A percentile compares a stretch with the other conserved stretches of the same genome.
Evolutionary conservation across 2,888 invertebrate genomes (phyloP).

Genomic region (Drosophila engyochracea): DNA sequence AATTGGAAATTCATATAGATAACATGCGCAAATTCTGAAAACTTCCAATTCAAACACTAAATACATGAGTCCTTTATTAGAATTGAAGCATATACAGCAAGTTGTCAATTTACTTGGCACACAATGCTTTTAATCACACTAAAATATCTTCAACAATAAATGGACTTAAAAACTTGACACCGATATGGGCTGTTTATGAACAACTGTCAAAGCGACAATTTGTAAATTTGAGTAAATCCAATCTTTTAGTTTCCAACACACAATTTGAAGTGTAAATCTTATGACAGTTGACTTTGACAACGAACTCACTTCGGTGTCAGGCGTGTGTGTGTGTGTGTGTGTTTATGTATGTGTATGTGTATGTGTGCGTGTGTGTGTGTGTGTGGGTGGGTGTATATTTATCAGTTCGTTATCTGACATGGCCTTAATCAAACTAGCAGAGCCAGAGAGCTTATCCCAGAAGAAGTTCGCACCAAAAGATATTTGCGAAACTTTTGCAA

Average conservation of each 20-base stretch:
- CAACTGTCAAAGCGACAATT: slow-evolving; percentile 6
- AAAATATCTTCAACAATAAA: background rate
- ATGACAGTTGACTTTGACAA: slow-evolving; percentile 37
- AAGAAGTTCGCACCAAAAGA: background rate
- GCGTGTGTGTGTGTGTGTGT: background rate
- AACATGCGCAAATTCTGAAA: background rate
- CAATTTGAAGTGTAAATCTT: slow-evolving; percentile 9
- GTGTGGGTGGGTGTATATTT: slow-evolving; percentile 2
- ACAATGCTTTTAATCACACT: background rate
- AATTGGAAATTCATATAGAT: background rate
- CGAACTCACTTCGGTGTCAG: background rate
- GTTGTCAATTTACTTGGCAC: background rate
- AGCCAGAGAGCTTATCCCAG: slow-evolving; percentile 4
- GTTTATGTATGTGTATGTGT: no score
- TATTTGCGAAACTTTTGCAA: slow-evolving; percentile 5
- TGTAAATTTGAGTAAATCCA: slow-evolving; percentile 15
- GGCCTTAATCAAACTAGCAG: slow-evolving; percentile 32
- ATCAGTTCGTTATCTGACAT: slow-evolving; percentile 31
- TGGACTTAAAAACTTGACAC: background rate
- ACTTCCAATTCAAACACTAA: background rate
- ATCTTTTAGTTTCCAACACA: slow-evolving; percentile 21
- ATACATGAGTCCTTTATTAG: background rate
- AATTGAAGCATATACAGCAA: background rate
- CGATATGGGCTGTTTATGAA: background rate
- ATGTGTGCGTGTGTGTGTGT: background rate